Evolutionary conservation across 2,113 vertebrate genomes (phyloP).

Genomic region (Eclectus roratus): DNA sequence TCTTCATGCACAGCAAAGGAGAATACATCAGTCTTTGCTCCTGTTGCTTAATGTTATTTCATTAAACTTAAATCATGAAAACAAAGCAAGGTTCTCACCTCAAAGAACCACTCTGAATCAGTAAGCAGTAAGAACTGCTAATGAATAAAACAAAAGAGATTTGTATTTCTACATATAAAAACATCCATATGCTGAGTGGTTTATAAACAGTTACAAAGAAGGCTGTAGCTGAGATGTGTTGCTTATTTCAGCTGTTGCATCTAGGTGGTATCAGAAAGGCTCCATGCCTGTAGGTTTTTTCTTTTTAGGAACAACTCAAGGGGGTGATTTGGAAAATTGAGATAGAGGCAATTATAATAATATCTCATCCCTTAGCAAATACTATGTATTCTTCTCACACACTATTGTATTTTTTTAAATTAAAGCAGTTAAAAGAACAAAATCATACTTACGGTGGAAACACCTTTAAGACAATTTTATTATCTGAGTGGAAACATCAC

Average conservation of each 20-base stretch:
- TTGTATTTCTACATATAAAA: not conserved
- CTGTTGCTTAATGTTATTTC: not conserved
- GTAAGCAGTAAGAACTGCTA: not conserved
- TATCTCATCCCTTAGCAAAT: not conserved
- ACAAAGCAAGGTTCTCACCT: not conserved
- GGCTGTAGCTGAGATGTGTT: not conserved
- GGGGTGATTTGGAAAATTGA: constrained; percentile 1
- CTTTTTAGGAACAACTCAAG: not conserved
- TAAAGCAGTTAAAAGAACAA: not conserved
- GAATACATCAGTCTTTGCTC: not conserved
- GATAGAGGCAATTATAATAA: not conserved
- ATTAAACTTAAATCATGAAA: not conserved
- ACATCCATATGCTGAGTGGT: not conserved
- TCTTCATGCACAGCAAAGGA: not conserved
- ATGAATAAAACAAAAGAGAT: not conserved
- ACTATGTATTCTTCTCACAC: not conserved
- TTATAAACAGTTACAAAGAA: not conserved
- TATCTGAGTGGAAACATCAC: not conserved
- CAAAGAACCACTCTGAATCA: not conserved
- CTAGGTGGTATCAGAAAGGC: not conserved
- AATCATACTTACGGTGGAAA: not conserved
- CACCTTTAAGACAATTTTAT: not conserved
- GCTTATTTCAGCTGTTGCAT: not conserved
- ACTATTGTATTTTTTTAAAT: not conserved
- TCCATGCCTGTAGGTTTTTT: not conserved